Evolutionary conservation across 1,140 invertebrate species (phyloP).

Genomic region (Acyrthosiphon pisum): DNA sequence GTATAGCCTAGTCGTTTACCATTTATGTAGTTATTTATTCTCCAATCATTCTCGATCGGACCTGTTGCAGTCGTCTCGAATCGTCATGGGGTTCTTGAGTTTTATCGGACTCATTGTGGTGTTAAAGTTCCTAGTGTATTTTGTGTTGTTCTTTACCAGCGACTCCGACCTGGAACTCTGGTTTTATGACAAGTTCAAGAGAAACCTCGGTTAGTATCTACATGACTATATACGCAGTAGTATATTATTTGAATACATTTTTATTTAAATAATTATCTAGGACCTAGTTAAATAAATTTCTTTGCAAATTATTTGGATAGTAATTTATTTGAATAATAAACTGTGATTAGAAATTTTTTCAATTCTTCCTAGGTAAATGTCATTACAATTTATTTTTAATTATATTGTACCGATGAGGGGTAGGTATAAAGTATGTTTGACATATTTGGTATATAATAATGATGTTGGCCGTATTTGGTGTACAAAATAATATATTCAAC

Average conservation of each 20-base stretch:
- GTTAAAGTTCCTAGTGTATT: slow-evolving; percentile 54
- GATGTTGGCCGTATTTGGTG: too few relatives aligned
- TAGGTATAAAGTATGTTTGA: too few relatives aligned
- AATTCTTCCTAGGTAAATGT: too few relatives aligned
- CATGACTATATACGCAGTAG: background rate
- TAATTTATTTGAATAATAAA: too few relatives aligned
- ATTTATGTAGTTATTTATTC: background rate
- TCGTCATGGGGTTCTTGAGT: slow-evolving; percentile 27
- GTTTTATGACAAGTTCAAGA: slow-evolving; percentile 58
- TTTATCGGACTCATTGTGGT: slow-evolving; percentile 31
- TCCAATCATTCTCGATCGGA: background rate
- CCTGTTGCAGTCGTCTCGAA: background rate
- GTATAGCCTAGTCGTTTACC: too few relatives aligned
- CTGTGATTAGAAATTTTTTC: too few relatives aligned
- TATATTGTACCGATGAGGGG: too few relatives aligned
- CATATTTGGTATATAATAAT: too few relatives aligned
- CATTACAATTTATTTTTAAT: too few relatives aligned
- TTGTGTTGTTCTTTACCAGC: slow-evolving; percentile 57
- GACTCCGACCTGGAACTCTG: slow-evolving; percentile 59
- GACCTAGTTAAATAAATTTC: too few relatives aligned
- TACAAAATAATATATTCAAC: too few relatives aligned
- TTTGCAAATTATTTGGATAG: too few relatives aligned
- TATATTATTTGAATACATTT: background rate
- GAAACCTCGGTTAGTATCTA: slow-evolving; percentile 58
- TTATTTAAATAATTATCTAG: background rate